Base-by-base conservation (phyloP, 2,113 vertebrate species). In the Neofelis nebulosa region DNA sequence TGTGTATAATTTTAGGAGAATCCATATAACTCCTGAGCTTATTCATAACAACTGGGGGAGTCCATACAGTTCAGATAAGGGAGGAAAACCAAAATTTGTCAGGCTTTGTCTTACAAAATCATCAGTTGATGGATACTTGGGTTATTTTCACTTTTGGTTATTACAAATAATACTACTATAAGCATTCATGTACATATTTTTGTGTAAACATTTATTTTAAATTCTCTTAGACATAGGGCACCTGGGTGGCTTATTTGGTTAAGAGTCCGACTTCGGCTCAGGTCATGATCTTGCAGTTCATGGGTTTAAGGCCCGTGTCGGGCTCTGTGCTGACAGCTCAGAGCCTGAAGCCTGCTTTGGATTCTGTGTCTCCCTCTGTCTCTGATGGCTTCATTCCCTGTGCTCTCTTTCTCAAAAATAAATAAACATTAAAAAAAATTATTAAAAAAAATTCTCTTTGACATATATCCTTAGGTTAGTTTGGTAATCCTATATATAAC, bases 1-100 rank as follows among this genome's bases (percentile, higher is more conserved):
- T 93, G n/a, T 41, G 41, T 88, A 41, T 36, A 52, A 82, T 93
- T 95, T 94, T n/a, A 41, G 5, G 48, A 96, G 61, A 94, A 63
- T 90, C 61, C 29, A 2, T 94, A 10, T 93, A 73, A 93, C 21
- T 95, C 21, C 57, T 85, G 14, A 83, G 57, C n/a, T 65, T 13
- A 41, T 85, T 80, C 48, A 31, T 93, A 80, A 81, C n/a, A 36
- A 87, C 50, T 92, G 2, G 92, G 73, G 31, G 48, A 76, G 3
- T 73, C 29, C 45, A 31, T 83, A 68, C 15, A 52, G 41, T 19
- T 93, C 31, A 93, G 38, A 68, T 95, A 48, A 76, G 94, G 52
- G 14, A 79, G 27, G 63, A 85, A 96, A 61, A 81, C 36, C 7
- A 33, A 69, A 83, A 94, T 81, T 83, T 94, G 48, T 52, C 52